Conservation (phyloP, 1,140 invertebrate species). For the Drosophila chauvacae region DNA sequence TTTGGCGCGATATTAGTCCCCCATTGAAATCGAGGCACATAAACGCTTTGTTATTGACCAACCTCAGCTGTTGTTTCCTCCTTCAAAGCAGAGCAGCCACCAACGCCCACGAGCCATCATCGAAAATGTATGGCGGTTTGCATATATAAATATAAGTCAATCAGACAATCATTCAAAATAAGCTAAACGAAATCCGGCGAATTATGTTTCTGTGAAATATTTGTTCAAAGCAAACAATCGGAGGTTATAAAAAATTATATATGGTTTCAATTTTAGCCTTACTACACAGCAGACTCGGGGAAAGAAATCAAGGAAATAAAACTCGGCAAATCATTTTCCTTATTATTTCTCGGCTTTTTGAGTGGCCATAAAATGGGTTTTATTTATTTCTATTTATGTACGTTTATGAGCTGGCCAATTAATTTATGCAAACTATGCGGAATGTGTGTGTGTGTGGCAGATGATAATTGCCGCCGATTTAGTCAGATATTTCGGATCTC, state of each 20-base stretch:
- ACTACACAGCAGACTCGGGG: slow-evolving; percentile 17
- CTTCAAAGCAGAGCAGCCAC: slow-evolving; percentile 1
- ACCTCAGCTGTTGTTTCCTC: slow-evolving; percentile 35
- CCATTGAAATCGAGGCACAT: slow-evolving; percentile 36
- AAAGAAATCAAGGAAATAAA: slow-evolving; percentile 44
- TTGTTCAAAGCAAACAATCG: slow-evolving; percentile 49
- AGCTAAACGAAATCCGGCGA: slow-evolving; percentile 37
- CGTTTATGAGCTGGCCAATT: slow-evolving; percentile 36
- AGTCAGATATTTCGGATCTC: slow-evolving; percentile 29
- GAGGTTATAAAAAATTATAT: slow-evolving; percentile 27
- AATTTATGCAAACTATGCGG: slow-evolving; percentile 75
- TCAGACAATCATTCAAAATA: slow-evolving; percentile 50
- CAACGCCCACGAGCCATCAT: slow-evolving; percentile 27
- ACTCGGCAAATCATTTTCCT: slow-evolving; percentile 33
- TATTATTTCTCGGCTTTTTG: slow-evolving; percentile 19
- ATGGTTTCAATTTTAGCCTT: slow-evolving; percentile 35
- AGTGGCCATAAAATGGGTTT: slow-evolving; percentile 59
- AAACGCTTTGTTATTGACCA: slow-evolving; percentile 31
- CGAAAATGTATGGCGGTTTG: slow-evolving; percentile 17
- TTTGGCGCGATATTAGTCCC: slow-evolving; percentile 15
- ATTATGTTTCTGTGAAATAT: slow-evolving; percentile 46
- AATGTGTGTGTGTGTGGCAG: slow-evolving; percentile 50
- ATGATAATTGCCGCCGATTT: slow-evolving; percentile 40
- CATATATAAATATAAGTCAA: slow-evolving; percentile 50
- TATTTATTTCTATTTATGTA: slow-evolving; percentile 58